Evolutionary conservation across 2,113 vertebrate species (phyloP), one percentile per base, ranked within the genome.

Genomic region (Sciurus niger): DNA sequence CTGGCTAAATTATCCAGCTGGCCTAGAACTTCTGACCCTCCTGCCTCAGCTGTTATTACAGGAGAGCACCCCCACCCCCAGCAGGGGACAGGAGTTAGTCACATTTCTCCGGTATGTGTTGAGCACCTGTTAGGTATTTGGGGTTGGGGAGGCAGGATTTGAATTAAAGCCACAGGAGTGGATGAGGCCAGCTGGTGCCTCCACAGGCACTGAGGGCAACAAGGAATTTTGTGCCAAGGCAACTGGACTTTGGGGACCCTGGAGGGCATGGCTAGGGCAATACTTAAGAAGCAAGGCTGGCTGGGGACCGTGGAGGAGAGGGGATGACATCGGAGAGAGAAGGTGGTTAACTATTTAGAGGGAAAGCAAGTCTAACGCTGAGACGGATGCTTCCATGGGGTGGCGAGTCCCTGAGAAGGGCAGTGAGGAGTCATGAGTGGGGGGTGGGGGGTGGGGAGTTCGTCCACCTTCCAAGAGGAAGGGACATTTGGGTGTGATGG

Each of bases 121-220:
- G 48, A 32, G 24, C n/a, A 25, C 1, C 0, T 37, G 0, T 63
- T 24, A 17, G 0, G 9, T 34, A 12, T 14, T n/a, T 32, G 6
- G 60, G 14, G 20, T 17, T 10, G 28, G 8, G 53, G 22, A 78
- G 17, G 46, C 55, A 60, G 30, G 37, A 24, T 32, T 11, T n/a
- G 58, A 84, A 63, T 60, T 17, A 83, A 73, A 86, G 24, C 46
- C 18, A 0, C 13, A 48, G 55, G 40, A 63, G 48, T 32, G 20
- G 11, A 40, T 3, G 14, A 43, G 43, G 65, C 17, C 51, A 55
- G 24, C 25, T 63, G 2, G 12, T 32, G 24, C 72, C 67, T 43
- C 22, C 1, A 18, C 34, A 43, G 60, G 77, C n/a, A 4, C 8
- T 2, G 1, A 32, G 32, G n/a, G 14, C 10, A 13, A 40, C 14